These are phyloP conservation scores for Andricus curvator DNA, from an alignment of 2,888 invertebrate genomes.

Conservation along the genomic window DNA sequence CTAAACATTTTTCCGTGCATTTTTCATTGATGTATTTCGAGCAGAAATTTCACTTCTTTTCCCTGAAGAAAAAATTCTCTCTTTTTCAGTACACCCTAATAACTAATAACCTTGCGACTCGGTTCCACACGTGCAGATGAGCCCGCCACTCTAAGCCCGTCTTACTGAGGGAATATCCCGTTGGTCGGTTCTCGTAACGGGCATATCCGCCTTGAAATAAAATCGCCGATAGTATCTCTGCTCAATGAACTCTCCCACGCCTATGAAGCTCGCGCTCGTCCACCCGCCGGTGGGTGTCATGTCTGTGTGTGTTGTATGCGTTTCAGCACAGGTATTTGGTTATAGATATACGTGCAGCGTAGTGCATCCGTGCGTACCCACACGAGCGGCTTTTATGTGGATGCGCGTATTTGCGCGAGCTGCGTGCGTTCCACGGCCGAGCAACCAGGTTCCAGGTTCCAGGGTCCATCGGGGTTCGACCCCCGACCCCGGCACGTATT, in stretches of 20 bases:
- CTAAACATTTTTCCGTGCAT: no score
- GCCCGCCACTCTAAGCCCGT: constrained; percentile 47
- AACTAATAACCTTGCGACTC: constrained; percentile 21
- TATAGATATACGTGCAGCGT: constrained; percentile 2
- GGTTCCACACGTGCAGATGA: constrained; percentile 27
- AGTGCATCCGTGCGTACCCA: neutral
- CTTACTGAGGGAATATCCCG: constrained; percentile 63
- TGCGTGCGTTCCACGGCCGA: constrained; percentile 70
- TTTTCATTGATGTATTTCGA: no score
- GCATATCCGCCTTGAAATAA: constrained; percentile 77
- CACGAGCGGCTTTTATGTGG: constrained; percentile 38
- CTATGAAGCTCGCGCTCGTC: constrained; percentile 72
- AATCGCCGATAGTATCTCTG: constrained; percentile 78
- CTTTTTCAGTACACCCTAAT: constrained; percentile 11
- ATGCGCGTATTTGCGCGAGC: constrained; percentile 58
- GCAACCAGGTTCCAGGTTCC: constrained; percentile 60
- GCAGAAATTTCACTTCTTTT: neutral
- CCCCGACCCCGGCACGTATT: constrained; percentile 77
- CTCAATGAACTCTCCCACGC: constrained; percentile 78
- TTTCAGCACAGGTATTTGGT: constrained; percentile 24
- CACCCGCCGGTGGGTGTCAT: constrained; percentile 60
- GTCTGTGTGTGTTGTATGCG: constrained; percentile 42
- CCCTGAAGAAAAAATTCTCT: neutral
- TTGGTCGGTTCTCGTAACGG: constrained; percentile 70
- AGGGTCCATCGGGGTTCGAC: constrained; percentile 73